Percentiles rank a stretch among this genome's conserved stretches.
These are phyloP conservation scores for Subacronicta megacephala DNA, from an alignment of 2,888 invertebrate species.

Conservation along the genomic window DNA sequence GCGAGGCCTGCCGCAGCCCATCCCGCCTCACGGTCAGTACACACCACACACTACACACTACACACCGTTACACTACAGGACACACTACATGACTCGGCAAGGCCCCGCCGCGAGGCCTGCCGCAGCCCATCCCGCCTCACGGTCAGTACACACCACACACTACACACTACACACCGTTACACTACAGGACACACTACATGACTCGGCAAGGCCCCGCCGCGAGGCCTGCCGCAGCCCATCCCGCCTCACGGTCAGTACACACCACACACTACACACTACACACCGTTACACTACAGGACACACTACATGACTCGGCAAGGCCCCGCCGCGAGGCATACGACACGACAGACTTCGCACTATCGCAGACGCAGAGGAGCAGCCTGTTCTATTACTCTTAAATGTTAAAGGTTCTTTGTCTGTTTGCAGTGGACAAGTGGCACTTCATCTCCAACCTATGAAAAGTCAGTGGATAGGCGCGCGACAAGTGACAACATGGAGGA, in stretches of 20 bases:
- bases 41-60: too few relatives aligned
- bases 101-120: conserved; percentile 1
- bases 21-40: too few relatives aligned
- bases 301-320: background rate
- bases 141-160: background rate
- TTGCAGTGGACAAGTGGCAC: conserved; percentile 84
- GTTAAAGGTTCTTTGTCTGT: background rate
- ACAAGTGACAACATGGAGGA: background rate
- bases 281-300: background rate
- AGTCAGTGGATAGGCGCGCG: background rate
- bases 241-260: conserved; percentile 23
- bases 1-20: too few relatives aligned
- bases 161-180: background rate
- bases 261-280: too few relatives aligned
- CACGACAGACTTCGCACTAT: background rate
- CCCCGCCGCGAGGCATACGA: background rate
- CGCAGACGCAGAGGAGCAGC: too few relatives aligned
- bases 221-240: conserved; percentile 23
- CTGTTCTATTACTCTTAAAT: too few relatives aligned
- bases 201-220: conserved; percentile 32
- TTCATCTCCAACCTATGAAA: conserved; percentile 76
- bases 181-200: background rate
- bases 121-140: conserved; percentile 2
- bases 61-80: too few relatives aligned
- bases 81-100: too few relatives aligned